Evolutionary conservation across 2,888 invertebrate genomes (phyloP).

Genomic region (Coelopa pilipes): DNA sequence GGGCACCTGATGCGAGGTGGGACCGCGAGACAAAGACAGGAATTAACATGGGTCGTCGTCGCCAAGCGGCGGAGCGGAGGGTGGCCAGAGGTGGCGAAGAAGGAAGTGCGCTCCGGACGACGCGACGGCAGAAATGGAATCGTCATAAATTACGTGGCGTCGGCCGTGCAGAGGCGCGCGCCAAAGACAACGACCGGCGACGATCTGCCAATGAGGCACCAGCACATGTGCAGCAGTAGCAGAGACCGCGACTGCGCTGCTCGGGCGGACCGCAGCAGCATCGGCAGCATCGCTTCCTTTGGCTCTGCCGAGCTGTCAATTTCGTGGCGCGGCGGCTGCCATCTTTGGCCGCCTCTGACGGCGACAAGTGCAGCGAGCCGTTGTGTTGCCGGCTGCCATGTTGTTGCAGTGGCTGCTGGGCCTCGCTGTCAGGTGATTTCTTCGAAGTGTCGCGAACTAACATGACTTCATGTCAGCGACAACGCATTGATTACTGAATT

Average conservation of each 20-base stretch:
- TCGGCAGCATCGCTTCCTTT: not conserved
- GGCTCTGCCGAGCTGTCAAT: conserved; percentile 10
- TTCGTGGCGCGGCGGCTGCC: conserved; percentile 45
- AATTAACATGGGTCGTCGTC: conserved; percentile 56
- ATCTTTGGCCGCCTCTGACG: conserved; percentile 57
- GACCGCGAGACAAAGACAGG: not conserved
- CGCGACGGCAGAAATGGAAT: conserved; percentile 40
- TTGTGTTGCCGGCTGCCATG: no score
- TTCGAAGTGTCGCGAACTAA: conserved; percentile 63
- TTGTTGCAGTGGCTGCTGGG: conserved; percentile 52
- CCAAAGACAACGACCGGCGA: not conserved
- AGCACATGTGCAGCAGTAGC: not conserved
- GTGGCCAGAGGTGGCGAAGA: conserved; percentile 9
- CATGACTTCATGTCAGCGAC: conserved; percentile 64
- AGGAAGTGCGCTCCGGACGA: conserved; percentile 10
- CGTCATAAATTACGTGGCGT: conserved; percentile 59
- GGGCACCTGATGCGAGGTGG: not conserved
- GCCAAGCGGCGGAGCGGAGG: conserved; percentile 32
- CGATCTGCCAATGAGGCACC: not conserved
- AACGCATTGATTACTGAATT: conserved; percentile 51
- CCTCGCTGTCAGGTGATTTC: conserved; percentile 61
- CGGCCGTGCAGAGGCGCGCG: conserved; percentile 44
- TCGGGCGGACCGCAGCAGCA: conserved; percentile 1
- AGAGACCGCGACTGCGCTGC: conserved; percentile 33
- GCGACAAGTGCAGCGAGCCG: conserved; percentile 59